Conservation (phyloP, 2,888 invertebrate genomes). For the Camptogramma bilineatum region DNA sequence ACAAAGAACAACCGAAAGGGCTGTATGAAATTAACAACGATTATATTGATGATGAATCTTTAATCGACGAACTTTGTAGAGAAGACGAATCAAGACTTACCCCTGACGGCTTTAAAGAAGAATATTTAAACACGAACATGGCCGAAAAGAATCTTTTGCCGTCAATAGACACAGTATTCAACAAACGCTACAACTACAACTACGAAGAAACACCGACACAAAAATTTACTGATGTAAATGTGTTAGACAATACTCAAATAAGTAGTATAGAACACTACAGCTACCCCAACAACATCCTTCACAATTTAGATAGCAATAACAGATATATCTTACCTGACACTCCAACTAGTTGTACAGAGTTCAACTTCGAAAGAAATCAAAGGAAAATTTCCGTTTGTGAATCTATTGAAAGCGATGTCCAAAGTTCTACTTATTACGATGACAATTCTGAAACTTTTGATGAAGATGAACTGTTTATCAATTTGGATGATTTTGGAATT, state of each 20-base stretch:
- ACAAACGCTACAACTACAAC: conserved; percentile 71
- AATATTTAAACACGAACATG: conserved; percentile 61
- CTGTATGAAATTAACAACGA: conserved; percentile 63
- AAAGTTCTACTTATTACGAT: conserved; percentile 75
- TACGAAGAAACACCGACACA: conserved; percentile 57
- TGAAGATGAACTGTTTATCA: conserved; percentile 78
- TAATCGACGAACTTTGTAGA: conserved; percentile 79
- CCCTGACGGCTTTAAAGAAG: conserved; percentile 71
- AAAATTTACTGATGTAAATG: conserved; percentile 46
- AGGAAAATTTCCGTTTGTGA: conserved; percentile 76
- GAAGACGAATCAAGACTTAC: conserved; percentile 75
- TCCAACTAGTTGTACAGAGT: conserved; percentile 77
- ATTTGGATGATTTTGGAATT: conserved; percentile 78
- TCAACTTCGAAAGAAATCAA: conserved; percentile 68
- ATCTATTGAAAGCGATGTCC: conserved; percentile 77
- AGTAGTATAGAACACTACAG: conserved; percentile 77
- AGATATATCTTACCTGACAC: conserved; percentile 75
- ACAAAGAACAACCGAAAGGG: conserved; percentile 53
- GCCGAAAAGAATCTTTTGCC: conserved; percentile 71
- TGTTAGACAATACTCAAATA: conserved; percentile 50
- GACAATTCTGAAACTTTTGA: conserved; percentile 78
- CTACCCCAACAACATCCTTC: conserved; percentile 78
- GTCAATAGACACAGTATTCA: conserved; percentile 78
- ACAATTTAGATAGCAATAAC: conserved; percentile 71
- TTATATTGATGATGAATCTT: conserved; percentile 79